Conservation (phyloP, 1,140 invertebrate genomes). For the Callitettix versicolor region DNA sequence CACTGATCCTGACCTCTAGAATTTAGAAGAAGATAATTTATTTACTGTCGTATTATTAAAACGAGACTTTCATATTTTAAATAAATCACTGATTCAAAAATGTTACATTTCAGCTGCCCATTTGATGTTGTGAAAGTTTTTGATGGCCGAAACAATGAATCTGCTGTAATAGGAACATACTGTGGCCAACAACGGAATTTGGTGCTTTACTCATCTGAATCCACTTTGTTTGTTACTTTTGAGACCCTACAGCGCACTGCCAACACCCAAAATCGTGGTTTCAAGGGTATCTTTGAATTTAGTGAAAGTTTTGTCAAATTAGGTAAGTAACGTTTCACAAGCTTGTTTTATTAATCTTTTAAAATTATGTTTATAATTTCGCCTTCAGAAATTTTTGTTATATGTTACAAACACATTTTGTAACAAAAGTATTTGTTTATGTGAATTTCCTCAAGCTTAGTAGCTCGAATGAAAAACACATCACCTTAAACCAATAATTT, state of each 20-base stretch:
- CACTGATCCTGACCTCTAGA: too few species aligned
- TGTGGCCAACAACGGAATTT: conserved; percentile 95
- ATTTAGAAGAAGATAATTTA: too few species aligned
- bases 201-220: conserved; percentile 85
- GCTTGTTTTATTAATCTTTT: conserved; percentile 7
- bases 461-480: too few species aligned
- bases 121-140: conserved; percentile 96
- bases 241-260: conserved; percentile 77
- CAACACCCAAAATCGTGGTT: conserved; percentile 87
- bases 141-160: conserved; percentile 77
- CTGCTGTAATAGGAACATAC: conserved; percentile 89
- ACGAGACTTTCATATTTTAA: too few species aligned
- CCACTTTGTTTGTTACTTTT: conserved; percentile 80
- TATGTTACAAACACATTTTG: too few species aligned
- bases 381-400: too few species aligned
- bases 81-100: too few species aligned
- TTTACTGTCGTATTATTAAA: too few species aligned
- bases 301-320: conserved; percentile 93
- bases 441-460: too few species aligned
- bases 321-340: conserved; percentile 43
- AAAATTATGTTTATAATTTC: too few species aligned
- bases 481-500: too few species aligned
- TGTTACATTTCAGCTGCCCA: conserved; percentile 88
- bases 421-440: too few species aligned
- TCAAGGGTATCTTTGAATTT: conserved; percentile 92